Evolutionary conservation across 2,113 vertebrate genomes (phyloP).

Genomic region (Meriones unguiculatus): DNA sequence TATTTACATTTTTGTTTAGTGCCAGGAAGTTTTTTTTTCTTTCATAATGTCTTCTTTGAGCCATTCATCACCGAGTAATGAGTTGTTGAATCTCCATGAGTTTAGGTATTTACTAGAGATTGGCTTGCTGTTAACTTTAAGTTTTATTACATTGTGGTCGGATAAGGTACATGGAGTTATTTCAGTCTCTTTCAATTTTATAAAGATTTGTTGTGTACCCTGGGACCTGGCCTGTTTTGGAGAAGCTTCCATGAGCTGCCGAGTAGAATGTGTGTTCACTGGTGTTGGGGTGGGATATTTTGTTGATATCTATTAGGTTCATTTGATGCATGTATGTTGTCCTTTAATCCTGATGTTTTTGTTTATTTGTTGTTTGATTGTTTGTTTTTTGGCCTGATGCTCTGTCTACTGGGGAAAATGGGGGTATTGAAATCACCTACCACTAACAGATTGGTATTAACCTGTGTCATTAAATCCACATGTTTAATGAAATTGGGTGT

Average conservation of each 20-base stretch:
- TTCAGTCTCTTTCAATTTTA: not conserved
- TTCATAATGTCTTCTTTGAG: not conserved
- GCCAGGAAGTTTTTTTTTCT: not conserved
- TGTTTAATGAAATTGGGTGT: not conserved
- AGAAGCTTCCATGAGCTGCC: not conserved
- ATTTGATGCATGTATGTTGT: not conserved
- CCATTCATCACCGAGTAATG: not conserved
- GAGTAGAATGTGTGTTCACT: not conserved
- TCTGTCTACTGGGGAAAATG: not conserved
- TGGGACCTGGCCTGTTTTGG: not conserved
- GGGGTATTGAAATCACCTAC: not conserved
- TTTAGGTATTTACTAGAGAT: not conserved
- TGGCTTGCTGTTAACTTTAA: not conserved
- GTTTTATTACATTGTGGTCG: not conserved
- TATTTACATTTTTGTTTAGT: not conserved
- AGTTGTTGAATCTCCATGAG: not conserved
- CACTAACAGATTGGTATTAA: not conserved
- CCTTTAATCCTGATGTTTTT: not conserved
- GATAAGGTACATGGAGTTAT: not conserved
- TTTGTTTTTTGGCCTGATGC: not conserved
- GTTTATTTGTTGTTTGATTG: too few species aligned
- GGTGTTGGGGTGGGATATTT: not conserved
- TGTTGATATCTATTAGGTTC: not conserved
- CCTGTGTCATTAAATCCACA: not conserved
- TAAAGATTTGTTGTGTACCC: not conserved